Evolutionary conservation across 2,113 vertebrate species (phyloP).

Genomic region (Phrynosoma blainvillii): DNA sequence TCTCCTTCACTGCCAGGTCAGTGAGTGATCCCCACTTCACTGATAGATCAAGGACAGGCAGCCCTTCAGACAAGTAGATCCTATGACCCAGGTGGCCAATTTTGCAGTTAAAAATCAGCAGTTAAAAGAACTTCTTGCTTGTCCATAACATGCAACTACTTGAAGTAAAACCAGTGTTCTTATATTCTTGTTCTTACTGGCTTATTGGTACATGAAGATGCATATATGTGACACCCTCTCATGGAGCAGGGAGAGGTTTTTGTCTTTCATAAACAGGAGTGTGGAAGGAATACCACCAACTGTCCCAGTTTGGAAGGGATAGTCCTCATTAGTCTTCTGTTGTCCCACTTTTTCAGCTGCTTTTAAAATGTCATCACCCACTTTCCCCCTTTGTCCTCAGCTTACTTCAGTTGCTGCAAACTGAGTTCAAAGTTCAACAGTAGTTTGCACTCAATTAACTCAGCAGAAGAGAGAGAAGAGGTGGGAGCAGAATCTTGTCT

Average conservation of each 20-base stretch:
- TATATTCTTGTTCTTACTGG: neutral
- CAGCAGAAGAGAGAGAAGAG: no score
- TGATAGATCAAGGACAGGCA: neutral
- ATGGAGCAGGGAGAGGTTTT: neutral
- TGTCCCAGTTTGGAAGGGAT: no score
- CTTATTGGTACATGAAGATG: neutral
- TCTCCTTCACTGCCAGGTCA: slow-evolving; percentile 14
- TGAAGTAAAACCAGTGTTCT: neutral
- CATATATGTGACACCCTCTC: neutral
- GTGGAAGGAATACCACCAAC: no score
- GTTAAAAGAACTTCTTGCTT: neutral
- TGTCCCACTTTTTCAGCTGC: neutral
- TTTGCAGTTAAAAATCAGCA: neutral
- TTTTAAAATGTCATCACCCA: no score
- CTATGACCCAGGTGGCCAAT: neutral
- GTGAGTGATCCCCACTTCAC: slow-evolving; percentile 8
- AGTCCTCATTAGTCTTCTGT: neutral
- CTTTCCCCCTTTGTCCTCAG: no score
- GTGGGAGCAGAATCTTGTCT: no score
- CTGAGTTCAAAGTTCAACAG: no score
- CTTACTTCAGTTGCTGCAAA: no score
- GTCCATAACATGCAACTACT: neutral
- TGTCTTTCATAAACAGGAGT: no score
- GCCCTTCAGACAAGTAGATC: no score
- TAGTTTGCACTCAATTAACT: no score